phyloP scores from a whole-genome alignment of 2,797 vertebrate genomes.

The Pangasius sanitwongsei region DNA sequence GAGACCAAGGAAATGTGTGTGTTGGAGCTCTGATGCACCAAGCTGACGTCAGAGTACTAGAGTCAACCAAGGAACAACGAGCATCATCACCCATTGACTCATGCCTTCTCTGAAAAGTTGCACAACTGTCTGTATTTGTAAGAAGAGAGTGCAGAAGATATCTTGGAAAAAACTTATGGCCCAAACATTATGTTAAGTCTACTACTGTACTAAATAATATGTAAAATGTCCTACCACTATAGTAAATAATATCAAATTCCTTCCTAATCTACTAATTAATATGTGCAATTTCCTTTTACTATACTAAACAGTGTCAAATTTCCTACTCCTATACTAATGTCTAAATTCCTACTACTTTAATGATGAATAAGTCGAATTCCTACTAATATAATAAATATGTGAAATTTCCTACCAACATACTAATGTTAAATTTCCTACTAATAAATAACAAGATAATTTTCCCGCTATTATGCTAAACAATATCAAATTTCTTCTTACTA shows the following conservation, averaged over 20 bases:
- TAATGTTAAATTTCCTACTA: no score
- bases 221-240: background rate
- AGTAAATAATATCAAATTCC: background rate
- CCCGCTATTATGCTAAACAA: background rate
- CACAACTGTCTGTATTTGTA: background rate
- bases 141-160: background rate
- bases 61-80: background rate
- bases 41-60: background rate
- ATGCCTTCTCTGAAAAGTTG: background rate
- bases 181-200: background rate
- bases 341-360: background rate
- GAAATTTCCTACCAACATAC: background rate
- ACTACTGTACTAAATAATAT: background rate
- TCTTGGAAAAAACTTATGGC: background rate
- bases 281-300: background rate
- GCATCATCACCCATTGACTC: background rate
- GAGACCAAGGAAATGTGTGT: conserved; percentile 19
- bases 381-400: background rate
- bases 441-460: no score
- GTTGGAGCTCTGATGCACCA: background rate
- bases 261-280: background rate
- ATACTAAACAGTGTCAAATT: background rate
- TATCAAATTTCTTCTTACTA: background rate
- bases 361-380: background rate
- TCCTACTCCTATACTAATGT: background rate